phyloP scores from a whole-genome alignment of 2,113 vertebrate species.

The Myotis lucifugus region DNA sequence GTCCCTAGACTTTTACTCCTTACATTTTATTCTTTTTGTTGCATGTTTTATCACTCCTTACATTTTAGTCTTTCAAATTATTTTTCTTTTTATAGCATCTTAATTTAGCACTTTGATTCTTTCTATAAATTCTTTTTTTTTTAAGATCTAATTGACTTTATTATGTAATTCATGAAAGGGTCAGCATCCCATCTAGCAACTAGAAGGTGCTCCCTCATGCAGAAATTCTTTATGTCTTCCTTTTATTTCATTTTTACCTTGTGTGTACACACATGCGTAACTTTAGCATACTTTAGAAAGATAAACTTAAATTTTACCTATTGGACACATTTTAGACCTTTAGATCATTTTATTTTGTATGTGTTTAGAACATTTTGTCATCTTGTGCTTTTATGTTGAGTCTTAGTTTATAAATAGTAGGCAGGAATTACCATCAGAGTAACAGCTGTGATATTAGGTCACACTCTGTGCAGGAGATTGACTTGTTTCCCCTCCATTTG shows the following conservation, averaged over 20 bases:
- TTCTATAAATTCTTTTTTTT: background rate
- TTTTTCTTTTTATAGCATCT: slow-evolving; percentile 29
- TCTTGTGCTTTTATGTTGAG: background rate
- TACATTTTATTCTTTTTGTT: background rate
- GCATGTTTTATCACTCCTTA: background rate
- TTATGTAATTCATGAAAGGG: background rate
- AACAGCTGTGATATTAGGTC: slow-evolving; percentile 61
- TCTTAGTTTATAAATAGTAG: slow-evolving; percentile 69
- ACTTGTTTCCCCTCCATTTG: slow-evolving; percentile 37
- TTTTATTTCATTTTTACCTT: slow-evolving; percentile 10
- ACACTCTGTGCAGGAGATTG: background rate
- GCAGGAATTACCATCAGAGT: background rate
- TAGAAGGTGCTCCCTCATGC: background rate
- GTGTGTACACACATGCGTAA: background rate
- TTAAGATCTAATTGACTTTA: background rate
- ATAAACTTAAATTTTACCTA: background rate
- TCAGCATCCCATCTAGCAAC: background rate
- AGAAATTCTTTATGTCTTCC: background rate
- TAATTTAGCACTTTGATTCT: background rate
- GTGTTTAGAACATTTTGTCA: slow-evolving; percentile 43
- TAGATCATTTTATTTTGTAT: slow-evolving; percentile 33
- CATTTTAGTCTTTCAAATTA: slow-evolving; percentile 11
- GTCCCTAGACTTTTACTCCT: background rate
- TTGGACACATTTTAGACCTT: background rate
- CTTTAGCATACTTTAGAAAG: slow-evolving; percentile 8